Evolutionary conservation across 2,797 vertebrate genomes (phyloP).

Genomic region (Chrosomus eos): DNA sequence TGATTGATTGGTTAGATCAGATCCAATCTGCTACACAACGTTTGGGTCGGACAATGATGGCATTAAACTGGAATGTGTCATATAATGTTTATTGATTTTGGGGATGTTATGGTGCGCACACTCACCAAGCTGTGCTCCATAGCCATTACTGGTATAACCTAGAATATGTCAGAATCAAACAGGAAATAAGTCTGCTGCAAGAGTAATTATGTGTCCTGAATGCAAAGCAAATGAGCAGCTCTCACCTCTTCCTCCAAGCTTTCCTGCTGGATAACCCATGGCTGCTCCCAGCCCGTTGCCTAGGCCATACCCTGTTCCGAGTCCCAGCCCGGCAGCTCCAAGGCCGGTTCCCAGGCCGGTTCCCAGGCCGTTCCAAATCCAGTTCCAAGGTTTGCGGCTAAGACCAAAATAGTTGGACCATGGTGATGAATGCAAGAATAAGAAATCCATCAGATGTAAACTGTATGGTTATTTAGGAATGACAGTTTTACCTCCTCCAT

Average conservation of each 20-base stretch:
- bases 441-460: background rate
- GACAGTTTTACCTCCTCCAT: constrained; percentile 60
- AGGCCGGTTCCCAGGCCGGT: background rate
- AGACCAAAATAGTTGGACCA: background rate
- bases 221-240: background rate
- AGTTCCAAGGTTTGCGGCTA: constrained; percentile 24
- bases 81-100: background rate
- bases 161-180: constrained; percentile 8
- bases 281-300: constrained; percentile 51
- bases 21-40: constrained; percentile 20
- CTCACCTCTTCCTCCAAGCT: constrained; percentile 59
- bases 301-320: constrained; percentile 57
- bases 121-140: constrained; percentile 70
- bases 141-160: constrained; percentile 69
- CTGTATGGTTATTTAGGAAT: background rate
- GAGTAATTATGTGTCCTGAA: background rate
- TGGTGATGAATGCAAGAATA: background rate
- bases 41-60: background rate
- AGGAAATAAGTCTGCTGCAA: background rate
- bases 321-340: constrained; percentile 61
- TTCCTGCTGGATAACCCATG: constrained; percentile 57
- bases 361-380: constrained; percentile 21
- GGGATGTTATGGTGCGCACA: background rate
- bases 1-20: constrained; percentile 48
- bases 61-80: background rate